Evolutionary conservation across 2,797 vertebrate species (phyloP).

Genomic region (Antennarius maculatus): DNA sequence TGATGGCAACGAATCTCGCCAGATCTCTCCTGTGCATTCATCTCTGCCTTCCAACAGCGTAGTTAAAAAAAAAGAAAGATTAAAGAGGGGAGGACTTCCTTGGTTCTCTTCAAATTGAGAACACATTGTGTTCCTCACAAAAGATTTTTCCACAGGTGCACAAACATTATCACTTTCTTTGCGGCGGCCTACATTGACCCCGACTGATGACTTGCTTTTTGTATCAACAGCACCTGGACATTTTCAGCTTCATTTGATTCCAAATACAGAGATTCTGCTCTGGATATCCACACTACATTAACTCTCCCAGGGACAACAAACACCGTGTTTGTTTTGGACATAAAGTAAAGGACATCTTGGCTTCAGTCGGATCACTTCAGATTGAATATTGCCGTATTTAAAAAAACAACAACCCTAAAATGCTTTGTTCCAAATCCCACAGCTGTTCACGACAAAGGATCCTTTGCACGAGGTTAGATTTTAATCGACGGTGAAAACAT

Average conservation of each 20-base stretch:
- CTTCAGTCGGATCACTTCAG: conserved; percentile 31
- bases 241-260: conserved; percentile 69
- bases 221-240: conserved; percentile 62
- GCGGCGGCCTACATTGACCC: conserved; percentile 35
- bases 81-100: conserved; percentile 32
- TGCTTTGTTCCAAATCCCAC: conserved; percentile 42
- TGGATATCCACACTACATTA: conserved; percentile 70
- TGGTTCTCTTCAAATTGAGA: conserved; percentile 34
- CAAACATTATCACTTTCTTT: conserved; percentile 56
- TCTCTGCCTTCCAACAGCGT: conserved; percentile 36
- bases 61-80: conserved; percentile 9
- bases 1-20: conserved; percentile 27
- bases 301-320: conserved; percentile 57
- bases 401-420: conserved; percentile 12
- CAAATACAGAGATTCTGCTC: conserved; percentile 53
- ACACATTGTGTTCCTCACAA: conserved; percentile 27
- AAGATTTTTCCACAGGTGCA: conserved; percentile 66
- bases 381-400: conserved; percentile 34
- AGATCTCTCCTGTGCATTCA: conserved; percentile 25
- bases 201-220: conserved; percentile 34
- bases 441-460: conserved; percentile 28
- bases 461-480: conserved; percentile 15
- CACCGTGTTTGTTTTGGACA: conserved; percentile 70
- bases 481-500: not conserved
- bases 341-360: conserved; percentile 60